A percentile compares a stretch with the other conserved stretches of the same genome.
phyloP scores from a whole-genome alignment of 2,113 vertebrate genomes.

The Corythoichthys haematopterus region DNA sequence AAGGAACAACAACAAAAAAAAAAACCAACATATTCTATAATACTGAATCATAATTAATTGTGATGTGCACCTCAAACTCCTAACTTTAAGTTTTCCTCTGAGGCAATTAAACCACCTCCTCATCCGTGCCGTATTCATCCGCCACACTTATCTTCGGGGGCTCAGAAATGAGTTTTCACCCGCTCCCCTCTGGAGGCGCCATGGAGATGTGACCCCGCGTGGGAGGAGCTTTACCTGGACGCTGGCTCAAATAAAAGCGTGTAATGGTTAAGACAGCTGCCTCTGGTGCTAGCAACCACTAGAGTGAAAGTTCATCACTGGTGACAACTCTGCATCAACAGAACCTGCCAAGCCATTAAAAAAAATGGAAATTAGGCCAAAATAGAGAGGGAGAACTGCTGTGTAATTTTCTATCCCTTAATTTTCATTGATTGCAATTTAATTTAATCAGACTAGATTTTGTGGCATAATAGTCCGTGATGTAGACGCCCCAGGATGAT shows the following conservation, averaged over 20 bases:
- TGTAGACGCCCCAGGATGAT: slow-evolving; percentile 18
- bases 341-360: slow-evolving; percentile 56
- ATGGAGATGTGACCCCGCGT: slow-evolving; percentile 37
- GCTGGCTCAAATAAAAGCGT: slow-evolving; percentile 65
- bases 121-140: slow-evolving; percentile 37
- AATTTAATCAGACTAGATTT: slow-evolving; percentile 53
- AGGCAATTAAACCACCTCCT: slow-evolving; percentile 50
- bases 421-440: slow-evolving; percentile 53
- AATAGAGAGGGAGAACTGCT: slow-evolving; percentile 24
- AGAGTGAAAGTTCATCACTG: slow-evolving; percentile 70
- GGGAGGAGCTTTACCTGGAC: slow-evolving; percentile 67
- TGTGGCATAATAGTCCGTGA: slow-evolving; percentile 22
- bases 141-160: slow-evolving; percentile 52
- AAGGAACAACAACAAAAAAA: slow-evolving; percentile 3
- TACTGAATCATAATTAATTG: slow-evolving; percentile 33
- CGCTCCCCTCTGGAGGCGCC: slow-evolving; percentile 24
- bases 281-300: slow-evolving; percentile 64
- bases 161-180: slow-evolving; percentile 60
- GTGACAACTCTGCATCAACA: slow-evolving; percentile 57
- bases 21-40: slow-evolving; percentile 18
- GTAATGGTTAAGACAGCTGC: slow-evolving; percentile 73
- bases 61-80: slow-evolving; percentile 37
- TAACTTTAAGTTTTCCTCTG: slow-evolving; percentile 29
- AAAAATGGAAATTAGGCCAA: slow-evolving; percentile 49
- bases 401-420: slow-evolving; percentile 47